These are phyloP conservation scores for Syngnathus floridae DNA, from an alignment of 2,113 vertebrate species.

Conservation along the genomic window DNA sequence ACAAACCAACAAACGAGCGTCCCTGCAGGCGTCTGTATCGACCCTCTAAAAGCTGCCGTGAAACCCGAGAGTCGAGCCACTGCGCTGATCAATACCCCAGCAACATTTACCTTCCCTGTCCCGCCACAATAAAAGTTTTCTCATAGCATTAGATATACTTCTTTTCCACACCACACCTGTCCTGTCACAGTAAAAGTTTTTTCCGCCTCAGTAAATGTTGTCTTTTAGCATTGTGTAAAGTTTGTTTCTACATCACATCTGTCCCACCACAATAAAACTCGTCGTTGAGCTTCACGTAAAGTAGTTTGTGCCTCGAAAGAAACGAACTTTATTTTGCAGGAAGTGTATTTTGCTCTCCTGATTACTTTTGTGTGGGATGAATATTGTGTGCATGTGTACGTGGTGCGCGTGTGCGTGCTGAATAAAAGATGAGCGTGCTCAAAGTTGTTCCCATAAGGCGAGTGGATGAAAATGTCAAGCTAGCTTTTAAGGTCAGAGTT, in stretches of 20 bases:
- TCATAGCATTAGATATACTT: neutral
- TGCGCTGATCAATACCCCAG: neutral
- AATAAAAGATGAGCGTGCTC: conserved; percentile 35
- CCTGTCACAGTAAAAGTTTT: neutral
- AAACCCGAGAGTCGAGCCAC: conserved; percentile 45
- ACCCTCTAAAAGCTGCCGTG: conserved; percentile 54
- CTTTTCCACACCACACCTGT: neutral
- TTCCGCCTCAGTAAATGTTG: too few species aligned
- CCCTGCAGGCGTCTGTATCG: conserved; percentile 52
- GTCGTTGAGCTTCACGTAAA: neutral
- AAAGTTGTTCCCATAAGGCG: conserved; percentile 24
- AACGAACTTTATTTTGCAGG: neutral
- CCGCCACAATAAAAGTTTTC: neutral
- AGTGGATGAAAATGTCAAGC: conserved; percentile 36
- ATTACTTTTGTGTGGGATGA: conserved; percentile 4
- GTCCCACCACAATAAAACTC: neutral
- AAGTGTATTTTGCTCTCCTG: conserved; percentile 1
- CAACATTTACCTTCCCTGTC: neutral
- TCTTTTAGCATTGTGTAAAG: neutral
- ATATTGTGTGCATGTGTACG: neutral
- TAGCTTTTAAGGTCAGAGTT: conserved; percentile 29
- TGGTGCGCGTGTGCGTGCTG: conserved; percentile 9
- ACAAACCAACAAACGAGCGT: conserved; percentile 29
- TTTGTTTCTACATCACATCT: neutral
- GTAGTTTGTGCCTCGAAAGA: neutral